phyloP scores from a whole-genome alignment of 64 coral and sea anemone species.

The Hydrozoanthus tunicans region DNA sequence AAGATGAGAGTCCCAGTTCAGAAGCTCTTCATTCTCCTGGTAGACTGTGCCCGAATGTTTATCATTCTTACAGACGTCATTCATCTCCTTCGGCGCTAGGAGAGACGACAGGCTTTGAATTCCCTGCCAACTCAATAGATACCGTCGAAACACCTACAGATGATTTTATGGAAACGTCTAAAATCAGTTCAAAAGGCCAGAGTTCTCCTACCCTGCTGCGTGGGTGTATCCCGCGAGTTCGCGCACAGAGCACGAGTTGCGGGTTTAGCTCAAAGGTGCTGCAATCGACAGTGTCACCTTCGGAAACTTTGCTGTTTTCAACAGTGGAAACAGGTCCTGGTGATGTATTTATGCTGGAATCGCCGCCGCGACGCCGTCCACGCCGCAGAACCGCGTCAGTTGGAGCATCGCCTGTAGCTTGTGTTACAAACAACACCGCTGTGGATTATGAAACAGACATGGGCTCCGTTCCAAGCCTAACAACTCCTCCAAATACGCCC shows the following conservation, averaged over 20 bases:
- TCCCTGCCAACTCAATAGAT: slow-evolving; percentile 68
- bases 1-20: neutral
- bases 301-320: slow-evolving; percentile 7
- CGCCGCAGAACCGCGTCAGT: slow-evolving; percentile 4
- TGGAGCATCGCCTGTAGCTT: neutral
- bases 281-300: neutral
- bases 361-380: slow-evolving; percentile 14
- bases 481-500: slow-evolving; percentile 53
- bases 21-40: slow-evolving; percentile 39
- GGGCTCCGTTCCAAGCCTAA: neutral
- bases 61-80: slow-evolving; percentile 87
- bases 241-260: slow-evolving; percentile 77
- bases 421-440: neutral
- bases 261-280: neutral
- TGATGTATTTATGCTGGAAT: slow-evolving; percentile 35
- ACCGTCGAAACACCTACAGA: slow-evolving; percentile 40
- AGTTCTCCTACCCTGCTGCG: slow-evolving; percentile 78
- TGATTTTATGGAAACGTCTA: slow-evolving; percentile 14
- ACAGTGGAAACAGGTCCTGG: slow-evolving; percentile 10
- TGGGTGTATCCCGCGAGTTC: slow-evolving; percentile 64
- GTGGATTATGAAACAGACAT: neutral
- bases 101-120: slow-evolving; percentile 81
- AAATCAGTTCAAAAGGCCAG: slow-evolving; percentile 27
- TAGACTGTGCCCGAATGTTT: slow-evolving; percentile 69
- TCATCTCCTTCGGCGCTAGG: slow-evolving; percentile 93